phyloP scores from a whole-genome alignment of 92 coral and sea anemone genomes.

The Micromussa lordhowensis region DNA sequence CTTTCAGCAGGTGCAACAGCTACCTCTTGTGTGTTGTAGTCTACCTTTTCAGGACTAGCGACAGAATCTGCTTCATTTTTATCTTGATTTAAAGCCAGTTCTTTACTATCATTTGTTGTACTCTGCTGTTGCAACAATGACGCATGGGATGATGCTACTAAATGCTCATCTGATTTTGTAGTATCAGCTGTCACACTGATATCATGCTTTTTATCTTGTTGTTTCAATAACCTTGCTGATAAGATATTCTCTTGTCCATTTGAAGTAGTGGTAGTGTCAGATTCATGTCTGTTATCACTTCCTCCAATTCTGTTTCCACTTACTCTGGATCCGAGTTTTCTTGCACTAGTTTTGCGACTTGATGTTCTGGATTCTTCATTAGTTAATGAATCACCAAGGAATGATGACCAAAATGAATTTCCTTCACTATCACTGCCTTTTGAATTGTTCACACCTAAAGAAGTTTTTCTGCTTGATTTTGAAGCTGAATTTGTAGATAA shows the following conservation, averaged over 20 bases:
- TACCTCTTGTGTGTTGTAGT: neutral
- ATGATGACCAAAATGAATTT: slow-evolving; percentile 87
- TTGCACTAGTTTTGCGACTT: slow-evolving; percentile 31
- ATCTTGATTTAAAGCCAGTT: too few species aligned
- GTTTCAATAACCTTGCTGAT: neutral
- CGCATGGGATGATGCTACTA: neutral
- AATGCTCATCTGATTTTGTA: neutral
- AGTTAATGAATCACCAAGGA: slow-evolving; percentile 66
- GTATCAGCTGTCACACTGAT: neutral
- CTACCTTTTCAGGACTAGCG: neutral
- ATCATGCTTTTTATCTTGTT: neutral
- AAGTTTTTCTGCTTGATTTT: slow-evolving; percentile 30
- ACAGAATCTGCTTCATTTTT: neutral
- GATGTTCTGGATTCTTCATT: slow-evolving; percentile 20
- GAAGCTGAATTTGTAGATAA: neutral
- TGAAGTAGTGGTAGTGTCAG: neutral
- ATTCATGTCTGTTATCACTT: neutral
- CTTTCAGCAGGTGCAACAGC: slow-evolving; percentile 8
- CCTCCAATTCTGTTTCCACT: neutral
- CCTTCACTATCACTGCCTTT: slow-evolving; percentile 54
- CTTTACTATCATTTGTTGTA: neutral
- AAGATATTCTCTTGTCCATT: neutral
- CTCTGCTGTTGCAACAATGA: neutral
- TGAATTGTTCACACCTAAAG: slow-evolving; percentile 21
- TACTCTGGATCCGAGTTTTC: slow-evolving; percentile 21